A percentile compares a stretch with the other conserved stretches of the same genome.
Conservation (phyloP, 1,140 invertebrate species). For the Bombus pyrosoma region DNA sequence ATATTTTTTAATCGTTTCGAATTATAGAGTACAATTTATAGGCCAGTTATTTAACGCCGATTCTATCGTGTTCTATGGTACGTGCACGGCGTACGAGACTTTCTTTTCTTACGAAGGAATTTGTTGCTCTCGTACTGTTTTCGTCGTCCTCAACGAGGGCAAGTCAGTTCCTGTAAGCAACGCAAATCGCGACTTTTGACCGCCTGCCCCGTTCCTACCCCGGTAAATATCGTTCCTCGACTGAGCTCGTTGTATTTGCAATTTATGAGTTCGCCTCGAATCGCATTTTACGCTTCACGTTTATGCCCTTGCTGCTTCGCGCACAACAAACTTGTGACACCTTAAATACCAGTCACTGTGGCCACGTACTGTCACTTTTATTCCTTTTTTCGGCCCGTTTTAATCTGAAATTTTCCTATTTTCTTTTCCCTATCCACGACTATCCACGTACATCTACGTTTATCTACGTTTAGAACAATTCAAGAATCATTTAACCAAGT, state of each 20-base stretch:
- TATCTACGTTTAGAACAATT: too few species aligned
- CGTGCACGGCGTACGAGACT: neutral
- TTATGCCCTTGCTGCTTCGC: neutral
- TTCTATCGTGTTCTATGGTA: neutral
- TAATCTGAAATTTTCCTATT: neutral
- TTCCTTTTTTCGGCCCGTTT: too few species aligned
- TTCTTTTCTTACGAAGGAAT: neutral
- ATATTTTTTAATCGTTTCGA: too few species aligned
- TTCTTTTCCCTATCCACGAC: too few species aligned
- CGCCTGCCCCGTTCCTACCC: neutral
- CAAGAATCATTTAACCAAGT: too few species aligned
- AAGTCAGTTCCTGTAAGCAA: conserved; percentile 16
- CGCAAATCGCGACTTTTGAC: conserved; percentile 54
- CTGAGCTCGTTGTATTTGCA: conserved; percentile 43
- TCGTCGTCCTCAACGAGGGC: neutral
- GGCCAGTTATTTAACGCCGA: neutral
- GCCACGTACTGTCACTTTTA: neutral
- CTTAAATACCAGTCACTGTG: neutral
- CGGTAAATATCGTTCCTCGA: neutral
- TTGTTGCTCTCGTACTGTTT: neutral
- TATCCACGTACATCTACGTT: too few species aligned
- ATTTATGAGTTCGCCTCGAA: conserved; percentile 54
- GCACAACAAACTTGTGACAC: neutral
- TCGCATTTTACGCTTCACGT: neutral
- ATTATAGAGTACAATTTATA: neutral